These are phyloP conservation scores for Papilio polyxenes DNA, from an alignment of 1,140 invertebrate genomes.

Conservation along the genomic window DNA sequence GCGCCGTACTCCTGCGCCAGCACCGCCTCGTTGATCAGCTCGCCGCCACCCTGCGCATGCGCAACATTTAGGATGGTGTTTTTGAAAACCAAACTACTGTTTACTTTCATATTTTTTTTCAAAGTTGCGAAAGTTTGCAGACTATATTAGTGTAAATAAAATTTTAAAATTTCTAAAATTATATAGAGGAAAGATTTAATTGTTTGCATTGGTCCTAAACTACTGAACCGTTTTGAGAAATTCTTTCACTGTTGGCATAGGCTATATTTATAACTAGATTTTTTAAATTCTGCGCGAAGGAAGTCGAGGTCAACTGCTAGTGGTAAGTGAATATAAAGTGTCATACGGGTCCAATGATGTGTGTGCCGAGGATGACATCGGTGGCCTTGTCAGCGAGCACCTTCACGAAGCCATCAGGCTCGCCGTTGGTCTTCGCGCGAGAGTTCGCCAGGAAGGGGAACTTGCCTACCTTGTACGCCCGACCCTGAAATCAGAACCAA, in stretches of 20 bases:
- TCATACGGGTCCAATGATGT: slow-evolving; percentile 97
- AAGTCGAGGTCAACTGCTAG: not conserved
- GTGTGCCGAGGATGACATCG: slow-evolving; percentile 97
- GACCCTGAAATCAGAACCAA: slow-evolving; percentile 81
- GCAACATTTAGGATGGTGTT: slow-evolving; percentile 6
- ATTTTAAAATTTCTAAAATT: too few species aligned
- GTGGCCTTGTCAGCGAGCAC: slow-evolving; percentile 96
- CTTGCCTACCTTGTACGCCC: slow-evolving; percentile 97
- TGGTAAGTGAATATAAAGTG: slow-evolving; percentile 9
- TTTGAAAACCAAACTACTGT: too few species aligned
- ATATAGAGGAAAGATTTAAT: too few species aligned
- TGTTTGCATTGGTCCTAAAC: too few species aligned
- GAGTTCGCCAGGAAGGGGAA: slow-evolving; percentile 99
- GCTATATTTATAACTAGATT: too few species aligned
- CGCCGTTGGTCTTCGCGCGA: slow-evolving; percentile 98
- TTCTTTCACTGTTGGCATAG: too few species aligned
- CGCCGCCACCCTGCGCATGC: slow-evolving; percentile 87
- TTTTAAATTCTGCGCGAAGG: too few species aligned
- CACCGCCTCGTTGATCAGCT: slow-evolving; percentile 98
- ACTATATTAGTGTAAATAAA: too few species aligned
- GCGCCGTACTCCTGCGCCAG: slow-evolving; percentile 99
- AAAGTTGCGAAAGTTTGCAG: too few species aligned
- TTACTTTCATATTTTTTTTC: too few species aligned
- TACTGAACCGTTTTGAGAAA: too few species aligned
- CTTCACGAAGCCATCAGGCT: slow-evolving; percentile 98